phyloP scores from a whole-genome alignment of 2,113 vertebrate species.

The Chlorodrepanis virens region DNA sequence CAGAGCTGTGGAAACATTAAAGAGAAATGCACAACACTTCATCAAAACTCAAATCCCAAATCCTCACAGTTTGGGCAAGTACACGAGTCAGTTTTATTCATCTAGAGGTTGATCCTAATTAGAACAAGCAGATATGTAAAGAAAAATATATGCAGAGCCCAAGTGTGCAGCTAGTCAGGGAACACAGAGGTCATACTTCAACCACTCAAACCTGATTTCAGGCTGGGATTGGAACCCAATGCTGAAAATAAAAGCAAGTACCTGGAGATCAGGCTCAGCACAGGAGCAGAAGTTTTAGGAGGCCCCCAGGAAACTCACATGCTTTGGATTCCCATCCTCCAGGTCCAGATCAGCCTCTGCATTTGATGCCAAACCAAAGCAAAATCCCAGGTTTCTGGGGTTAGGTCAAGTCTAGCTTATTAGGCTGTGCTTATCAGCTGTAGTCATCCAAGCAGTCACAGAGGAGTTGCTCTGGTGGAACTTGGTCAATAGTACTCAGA shows the following conservation, averaged over 20 bases:
- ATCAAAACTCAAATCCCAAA: neutral
- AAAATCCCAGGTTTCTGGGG: neutral
- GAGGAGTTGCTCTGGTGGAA: neutral
- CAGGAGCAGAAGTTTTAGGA: neutral
- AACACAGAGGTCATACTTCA: neutral
- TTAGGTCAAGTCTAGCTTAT: neutral
- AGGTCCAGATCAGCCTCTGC: neutral
- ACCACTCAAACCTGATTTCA: neutral
- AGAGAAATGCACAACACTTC: neutral
- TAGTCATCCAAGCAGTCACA: neutral
- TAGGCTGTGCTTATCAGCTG: neutral
- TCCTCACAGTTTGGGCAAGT: neutral
- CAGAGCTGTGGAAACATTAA: neutral
- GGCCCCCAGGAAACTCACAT: neutral
- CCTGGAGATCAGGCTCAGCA: neutral
- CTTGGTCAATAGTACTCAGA: neutral
- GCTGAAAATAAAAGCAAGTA: neutral
- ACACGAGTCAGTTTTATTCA: neutral
- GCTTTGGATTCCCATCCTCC: neutral
- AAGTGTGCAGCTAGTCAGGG: neutral
- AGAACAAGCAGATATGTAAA: neutral
- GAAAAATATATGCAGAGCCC: neutral
- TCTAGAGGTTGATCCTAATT: neutral
- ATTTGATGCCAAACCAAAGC: neutral
- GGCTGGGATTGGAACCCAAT: neutral